Evolutionary conservation across 2,797 vertebrate species (phyloP), one percentile per base, ranked within the genome.

Genomic region (Alectoris magna): DNA sequence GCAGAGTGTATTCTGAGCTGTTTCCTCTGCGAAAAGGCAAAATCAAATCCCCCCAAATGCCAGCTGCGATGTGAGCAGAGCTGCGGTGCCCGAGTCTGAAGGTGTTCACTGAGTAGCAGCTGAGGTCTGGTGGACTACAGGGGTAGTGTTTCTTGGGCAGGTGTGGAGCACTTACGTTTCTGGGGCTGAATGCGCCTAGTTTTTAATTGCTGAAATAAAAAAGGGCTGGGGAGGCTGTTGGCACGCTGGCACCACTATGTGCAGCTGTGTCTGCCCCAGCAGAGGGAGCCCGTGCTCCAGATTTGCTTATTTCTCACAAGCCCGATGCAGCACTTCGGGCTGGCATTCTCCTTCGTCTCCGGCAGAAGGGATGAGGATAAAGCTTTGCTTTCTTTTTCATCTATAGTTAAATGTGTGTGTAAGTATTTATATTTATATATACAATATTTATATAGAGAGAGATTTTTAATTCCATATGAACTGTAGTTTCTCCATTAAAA

Each of bases 221-320:
- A 2, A 1, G 64, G 70, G 75, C 34, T 17, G 1, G 3, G 11
- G 43, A 34, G 71, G 64, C 58, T 64, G 34, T 68, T 12, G 46
- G 60, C 19, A 44, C 44, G 27, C 44, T 8, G 29, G 34, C 44
- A 1, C 3, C 6, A 23, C 8, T 3, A 36, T 2, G 23, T 0
- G 68, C 71, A 66, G 66, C 74, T 0, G 0, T 11, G 58, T 53
- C n/a, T 41, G 59, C 59, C 77, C 96, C 97, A 96, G 91, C 94
- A 96, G 97, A 95, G 93, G 96, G 96, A 76, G 84, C 93, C 93
- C 88, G 68, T 90, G 95, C 75, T 94, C 90, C 92, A 92, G 79
- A 3, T 87, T 94, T 96, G 88, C 44, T 95, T 29, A 0, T 76
- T 75, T 86, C 87, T 39, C 12, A 8, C 43, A 44, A 75, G 34